phyloP scores from a whole-genome alignment of 2,888 invertebrate genomes.

The Malachius bipustulatus region DNA sequence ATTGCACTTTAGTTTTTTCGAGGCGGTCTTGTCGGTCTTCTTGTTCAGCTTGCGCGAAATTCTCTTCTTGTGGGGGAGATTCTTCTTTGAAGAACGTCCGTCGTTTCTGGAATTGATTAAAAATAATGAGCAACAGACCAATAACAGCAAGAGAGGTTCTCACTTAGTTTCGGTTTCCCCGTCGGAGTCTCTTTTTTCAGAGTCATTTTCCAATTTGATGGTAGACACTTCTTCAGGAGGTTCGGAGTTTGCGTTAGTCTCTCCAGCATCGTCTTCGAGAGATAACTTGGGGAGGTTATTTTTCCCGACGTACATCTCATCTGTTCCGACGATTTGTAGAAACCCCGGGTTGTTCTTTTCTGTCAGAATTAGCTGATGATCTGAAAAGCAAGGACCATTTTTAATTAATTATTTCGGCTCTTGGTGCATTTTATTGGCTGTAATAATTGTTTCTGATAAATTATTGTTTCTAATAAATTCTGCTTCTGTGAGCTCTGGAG shows the following conservation, averaged over 20 bases:
- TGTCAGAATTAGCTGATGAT: constrained; percentile 30
- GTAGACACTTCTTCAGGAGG: neutral
- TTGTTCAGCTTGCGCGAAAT: constrained; percentile 67
- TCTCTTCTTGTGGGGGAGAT: constrained; percentile 76
- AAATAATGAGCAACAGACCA: too few species aligned
- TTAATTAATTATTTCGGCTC: too few species aligned
- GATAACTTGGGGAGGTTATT: constrained; percentile 19
- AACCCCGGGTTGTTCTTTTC: constrained; percentile 28
- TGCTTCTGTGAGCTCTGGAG: too few species aligned
- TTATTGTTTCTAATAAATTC: too few species aligned
- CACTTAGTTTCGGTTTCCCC: constrained; percentile 3
- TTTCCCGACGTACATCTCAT: constrained; percentile 30
- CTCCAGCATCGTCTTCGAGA: neutral
- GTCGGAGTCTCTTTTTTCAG: constrained; percentile 13
- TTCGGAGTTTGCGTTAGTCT: neutral
- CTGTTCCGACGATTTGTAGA: constrained; percentile 32
- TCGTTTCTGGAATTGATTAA: constrained; percentile 29
- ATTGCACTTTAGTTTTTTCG: constrained; percentile 35
- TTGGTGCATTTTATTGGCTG: too few species aligned
- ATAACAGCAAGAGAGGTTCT: neutral
- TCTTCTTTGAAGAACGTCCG: constrained; percentile 43
- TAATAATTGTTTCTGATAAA: too few species aligned
- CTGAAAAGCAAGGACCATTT: too few species aligned
- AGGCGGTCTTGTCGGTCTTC: constrained; percentile 26
- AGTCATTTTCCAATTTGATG: constrained; percentile 10